Evolutionary conservation across 2,797 vertebrate genomes (phyloP).

Genomic region (Etheostoma nigrum): DNA sequence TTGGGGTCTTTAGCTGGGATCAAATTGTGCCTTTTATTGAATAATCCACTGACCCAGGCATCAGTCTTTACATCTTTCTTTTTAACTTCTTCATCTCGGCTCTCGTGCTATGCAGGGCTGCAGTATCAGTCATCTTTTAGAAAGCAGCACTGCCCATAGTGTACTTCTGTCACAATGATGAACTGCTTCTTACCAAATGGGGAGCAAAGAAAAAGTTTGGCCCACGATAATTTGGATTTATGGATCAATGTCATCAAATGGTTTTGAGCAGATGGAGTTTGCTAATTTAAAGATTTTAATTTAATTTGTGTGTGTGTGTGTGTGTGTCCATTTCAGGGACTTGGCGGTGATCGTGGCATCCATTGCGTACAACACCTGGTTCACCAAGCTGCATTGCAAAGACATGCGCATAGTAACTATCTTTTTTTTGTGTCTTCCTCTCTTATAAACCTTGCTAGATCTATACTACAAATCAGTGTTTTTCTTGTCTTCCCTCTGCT

Average conservation of each 20-base stretch:
- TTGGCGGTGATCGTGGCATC: slow-evolving; percentile 92
- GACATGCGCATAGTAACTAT: slow-evolving; percentile 91
- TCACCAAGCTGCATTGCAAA: slow-evolving; percentile 93
- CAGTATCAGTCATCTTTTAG: slow-evolving; percentile 77
- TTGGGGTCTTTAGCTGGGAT: slow-evolving; percentile 74
- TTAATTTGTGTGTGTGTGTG: slow-evolving; percentile 41
- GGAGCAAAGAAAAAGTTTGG: slow-evolving; percentile 60
- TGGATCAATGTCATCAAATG: slow-evolving; percentile 70
- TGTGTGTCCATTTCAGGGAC: slow-evolving; percentile 85
- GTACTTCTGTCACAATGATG: slow-evolving; percentile 72
- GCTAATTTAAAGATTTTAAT: slow-evolving; percentile 61
- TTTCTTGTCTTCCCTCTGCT: background rate
- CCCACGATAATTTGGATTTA: slow-evolving; percentile 68
- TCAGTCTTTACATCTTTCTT: slow-evolving; percentile 62
- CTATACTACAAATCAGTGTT: slow-evolving; percentile 5
- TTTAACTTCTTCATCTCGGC: slow-evolving; percentile 14
- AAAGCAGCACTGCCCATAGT: slow-evolving; percentile 59
- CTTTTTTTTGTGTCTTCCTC: slow-evolving; percentile 12
- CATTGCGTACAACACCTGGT: slow-evolving; percentile 94
- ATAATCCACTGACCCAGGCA: slow-evolving; percentile 78
- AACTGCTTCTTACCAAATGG: slow-evolving; percentile 63
- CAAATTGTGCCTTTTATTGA: slow-evolving; percentile 79
- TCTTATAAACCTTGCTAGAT: slow-evolving; percentile 36
- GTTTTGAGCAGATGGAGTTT: slow-evolving; percentile 66
- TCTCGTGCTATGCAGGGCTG: slow-evolving; percentile 56